phyloP scores from a whole-genome alignment of 2,113 vertebrate species.

The Amia ocellicauda region DNA sequence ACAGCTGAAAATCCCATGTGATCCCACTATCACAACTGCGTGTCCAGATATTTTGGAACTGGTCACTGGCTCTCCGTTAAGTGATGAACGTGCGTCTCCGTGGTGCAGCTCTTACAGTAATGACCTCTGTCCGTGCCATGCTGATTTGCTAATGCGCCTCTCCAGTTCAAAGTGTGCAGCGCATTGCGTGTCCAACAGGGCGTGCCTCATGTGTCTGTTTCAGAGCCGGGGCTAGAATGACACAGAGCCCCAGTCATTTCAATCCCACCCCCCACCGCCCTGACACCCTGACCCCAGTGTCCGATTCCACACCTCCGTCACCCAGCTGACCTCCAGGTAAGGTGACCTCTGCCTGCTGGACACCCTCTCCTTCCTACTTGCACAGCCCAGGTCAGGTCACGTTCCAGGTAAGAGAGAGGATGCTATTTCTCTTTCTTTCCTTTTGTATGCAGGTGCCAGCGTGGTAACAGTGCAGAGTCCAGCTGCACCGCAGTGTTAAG shows the following conservation, averaged over 20 bases:
- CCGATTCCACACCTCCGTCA: constrained; percentile 17
- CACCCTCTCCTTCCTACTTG: constrained; percentile 2
- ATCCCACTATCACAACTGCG: no score
- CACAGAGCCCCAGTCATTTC: background rate
- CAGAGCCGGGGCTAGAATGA: constrained; percentile 8
- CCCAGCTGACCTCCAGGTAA: constrained; percentile 29
- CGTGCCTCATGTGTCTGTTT: background rate
- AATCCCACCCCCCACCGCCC: background rate
- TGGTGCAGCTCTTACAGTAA: no score
- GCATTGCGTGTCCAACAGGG: constrained; percentile 2
- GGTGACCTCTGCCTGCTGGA: constrained; percentile 13
- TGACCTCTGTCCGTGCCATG: constrained; percentile 8
- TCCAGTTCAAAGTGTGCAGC: constrained; percentile 7
- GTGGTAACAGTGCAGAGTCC: no score
- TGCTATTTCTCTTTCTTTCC: background rate
- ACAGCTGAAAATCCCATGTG: no score
- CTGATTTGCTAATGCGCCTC: no score
- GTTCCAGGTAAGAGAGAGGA: constrained; percentile 8
- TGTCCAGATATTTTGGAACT: no score
- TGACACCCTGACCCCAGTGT: constrained; percentile 15
- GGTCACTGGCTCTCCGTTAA: no score
- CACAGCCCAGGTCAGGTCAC: constrained; percentile 16
- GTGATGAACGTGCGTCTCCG: no score
- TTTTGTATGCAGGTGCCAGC: no score
- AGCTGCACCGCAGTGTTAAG: no score